Percentiles rank a stretch among this genome's conserved stretches.
Evolutionary conservation across 2,113 vertebrate genomes (phyloP).

Genomic region (Melanerpes formicivorus): DNA sequence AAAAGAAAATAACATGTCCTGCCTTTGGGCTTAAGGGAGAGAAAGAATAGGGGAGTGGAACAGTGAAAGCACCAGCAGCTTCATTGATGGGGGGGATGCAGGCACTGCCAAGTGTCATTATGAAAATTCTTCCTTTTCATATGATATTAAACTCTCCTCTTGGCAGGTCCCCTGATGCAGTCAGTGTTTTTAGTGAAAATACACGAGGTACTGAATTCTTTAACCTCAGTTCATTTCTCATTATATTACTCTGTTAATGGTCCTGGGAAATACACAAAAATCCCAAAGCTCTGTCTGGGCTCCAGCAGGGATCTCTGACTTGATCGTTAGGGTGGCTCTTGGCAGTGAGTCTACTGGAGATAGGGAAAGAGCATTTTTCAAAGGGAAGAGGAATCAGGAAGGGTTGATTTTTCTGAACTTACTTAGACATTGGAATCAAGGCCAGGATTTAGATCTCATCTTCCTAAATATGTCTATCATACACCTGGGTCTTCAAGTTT

Average conservation of each 20-base stretch:
- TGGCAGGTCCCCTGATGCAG: slow-evolving; percentile 34
- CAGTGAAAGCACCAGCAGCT: slow-evolving; percentile 29
- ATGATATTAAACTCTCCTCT: slow-evolving; percentile 52
- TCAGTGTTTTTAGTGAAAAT: slow-evolving; percentile 60
- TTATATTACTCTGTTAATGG: slow-evolving; percentile 51
- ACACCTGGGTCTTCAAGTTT: neutral
- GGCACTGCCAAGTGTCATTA: slow-evolving; percentile 60
- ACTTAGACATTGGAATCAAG: neutral
- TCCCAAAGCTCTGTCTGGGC: neutral
- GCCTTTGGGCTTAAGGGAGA: neutral
- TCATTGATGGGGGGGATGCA: slow-evolving; percentile 31
- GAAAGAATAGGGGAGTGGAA: neutral
- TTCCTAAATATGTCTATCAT: neutral
- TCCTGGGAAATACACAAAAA: slow-evolving; percentile 43
- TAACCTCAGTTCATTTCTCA: slow-evolving; percentile 60
- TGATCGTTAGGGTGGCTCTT: slow-evolving; percentile 1
- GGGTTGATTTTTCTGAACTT: neutral
- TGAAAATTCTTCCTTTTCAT: slow-evolving; percentile 64
- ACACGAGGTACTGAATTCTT: slow-evolving; percentile 50
- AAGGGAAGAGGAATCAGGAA: neutral
- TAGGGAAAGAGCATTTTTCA: neutral
- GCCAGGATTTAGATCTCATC: neutral
- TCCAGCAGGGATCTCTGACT: neutral
- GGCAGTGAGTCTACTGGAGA: neutral
- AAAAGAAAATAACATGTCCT: neutral